These are phyloP conservation scores for Stenodema calcarata DNA, from an alignment of 2,888 invertebrate genomes.

Conservation along the genomic window DNA sequence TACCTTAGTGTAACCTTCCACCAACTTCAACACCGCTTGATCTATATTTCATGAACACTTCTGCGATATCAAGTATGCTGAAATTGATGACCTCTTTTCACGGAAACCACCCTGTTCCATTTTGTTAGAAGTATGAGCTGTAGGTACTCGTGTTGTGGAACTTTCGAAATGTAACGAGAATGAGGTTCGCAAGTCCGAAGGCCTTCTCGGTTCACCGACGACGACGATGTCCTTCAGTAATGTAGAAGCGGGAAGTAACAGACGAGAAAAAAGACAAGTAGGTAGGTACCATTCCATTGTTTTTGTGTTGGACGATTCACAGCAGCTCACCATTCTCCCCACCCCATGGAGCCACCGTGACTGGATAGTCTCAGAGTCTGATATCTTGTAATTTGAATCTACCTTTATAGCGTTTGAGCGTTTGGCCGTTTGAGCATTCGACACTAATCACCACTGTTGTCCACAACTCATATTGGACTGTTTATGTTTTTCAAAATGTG, in stretches of 20 bases:
- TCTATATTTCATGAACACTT: too few species aligned
- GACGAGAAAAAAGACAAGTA: background rate
- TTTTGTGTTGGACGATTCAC: background rate
- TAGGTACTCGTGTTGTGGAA: background rate
- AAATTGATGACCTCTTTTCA: background rate
- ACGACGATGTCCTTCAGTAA: background rate
- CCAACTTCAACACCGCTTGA: too few species aligned
- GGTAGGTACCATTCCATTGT: background rate
- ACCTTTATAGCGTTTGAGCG: too few species aligned
- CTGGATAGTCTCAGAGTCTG: too few species aligned
- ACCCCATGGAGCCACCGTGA: too few species aligned
- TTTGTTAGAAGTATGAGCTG: background rate
- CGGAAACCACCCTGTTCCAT: background rate
- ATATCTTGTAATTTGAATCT: too few species aligned
- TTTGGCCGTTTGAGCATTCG: too few species aligned
- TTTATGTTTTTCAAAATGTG: too few species aligned
- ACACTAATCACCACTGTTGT: too few species aligned
- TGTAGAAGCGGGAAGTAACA: background rate
- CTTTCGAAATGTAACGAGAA: background rate
- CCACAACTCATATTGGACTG: too few species aligned
- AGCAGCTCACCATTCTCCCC: background rate
- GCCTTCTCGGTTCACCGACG: background rate
- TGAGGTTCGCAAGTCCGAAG: background rate
- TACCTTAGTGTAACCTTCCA: background rate
- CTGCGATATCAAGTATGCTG: background rate